Percentiles rank a stretch among this genome's conserved stretches.
Evolutionary conservation across 2,888 invertebrate genomes (phyloP).

Genomic region (Cylloceria caligata): DNA sequence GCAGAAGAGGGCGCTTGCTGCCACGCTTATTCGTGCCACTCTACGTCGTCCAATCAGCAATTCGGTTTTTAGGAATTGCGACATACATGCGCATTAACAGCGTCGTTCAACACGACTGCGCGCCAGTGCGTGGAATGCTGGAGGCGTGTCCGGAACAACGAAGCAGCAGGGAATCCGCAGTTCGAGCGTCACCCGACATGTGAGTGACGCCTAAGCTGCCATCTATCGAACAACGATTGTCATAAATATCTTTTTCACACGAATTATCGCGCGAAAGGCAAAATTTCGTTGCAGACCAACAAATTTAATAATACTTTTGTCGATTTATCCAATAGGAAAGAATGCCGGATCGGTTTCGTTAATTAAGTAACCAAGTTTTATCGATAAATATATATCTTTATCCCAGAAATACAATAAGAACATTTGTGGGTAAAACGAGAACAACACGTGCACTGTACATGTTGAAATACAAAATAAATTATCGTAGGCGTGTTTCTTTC

Average conservation of each 20-base stretch:
- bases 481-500: slow-evolving; percentile 11
- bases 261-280: neutral
- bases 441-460: slow-evolving; percentile 56
- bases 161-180: slow-evolving; percentile 2
- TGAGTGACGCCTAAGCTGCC: slow-evolving; percentile 30
- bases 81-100: slow-evolving; percentile 60
- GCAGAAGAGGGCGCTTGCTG: slow-evolving; percentile 72
- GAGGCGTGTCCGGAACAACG: slow-evolving; percentile 36
- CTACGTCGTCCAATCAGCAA: slow-evolving; percentile 65
- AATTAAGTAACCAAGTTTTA: slow-evolving; percentile 24
- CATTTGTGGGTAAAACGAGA: slow-evolving; percentile 13
- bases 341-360: no score
- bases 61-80: slow-evolving; percentile 42
- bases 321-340: no score
- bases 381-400: slow-evolving; percentile 60
- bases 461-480: slow-evolving; percentile 35
- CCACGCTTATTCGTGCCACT: slow-evolving; percentile 67
- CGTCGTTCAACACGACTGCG: neutral
- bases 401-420: slow-evolving; percentile 54
- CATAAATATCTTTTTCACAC: neutral
- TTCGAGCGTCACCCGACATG: slow-evolving; percentile 46
- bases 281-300: no score
- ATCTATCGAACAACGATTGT: slow-evolving; percentile 17
- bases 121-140: slow-evolving; percentile 1
- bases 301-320: no score